These are phyloP conservation scores for Chaenogobius annularis DNA, from an alignment of 2,113 vertebrate genomes.

Conservation along the genomic window DNA sequence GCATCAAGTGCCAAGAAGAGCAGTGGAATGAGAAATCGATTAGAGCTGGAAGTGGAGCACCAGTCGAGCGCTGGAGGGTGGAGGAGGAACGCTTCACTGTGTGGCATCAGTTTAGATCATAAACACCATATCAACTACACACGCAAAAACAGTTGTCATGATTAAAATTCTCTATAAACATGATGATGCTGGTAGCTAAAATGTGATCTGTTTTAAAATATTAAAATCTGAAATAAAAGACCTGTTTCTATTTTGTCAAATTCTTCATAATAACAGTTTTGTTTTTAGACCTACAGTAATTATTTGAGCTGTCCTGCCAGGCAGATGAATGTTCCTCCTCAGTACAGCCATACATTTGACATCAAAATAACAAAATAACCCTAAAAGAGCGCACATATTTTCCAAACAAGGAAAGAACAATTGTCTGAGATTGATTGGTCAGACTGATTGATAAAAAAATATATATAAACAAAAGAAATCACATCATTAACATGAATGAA, in stretches of 20 bases:
- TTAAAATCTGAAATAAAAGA: background rate
- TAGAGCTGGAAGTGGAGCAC: slow-evolving; percentile 66
- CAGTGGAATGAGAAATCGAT: slow-evolving; percentile 49
- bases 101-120: slow-evolving; percentile 2
- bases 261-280: slow-evolving; percentile 1
- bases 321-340: slow-evolving; percentile 59
- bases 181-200: slow-evolving; percentile 7
- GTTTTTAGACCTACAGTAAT: background rate
- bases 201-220: background rate
- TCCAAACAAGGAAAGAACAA: slow-evolving; percentile 68
- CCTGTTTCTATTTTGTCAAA: background rate
- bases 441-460: slow-evolving; percentile 68
- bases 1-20: slow-evolving; percentile 60
- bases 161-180: background rate
- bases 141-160: slow-evolving; percentile 6
- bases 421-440: slow-evolving; percentile 51
- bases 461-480: slow-evolving; percentile 67
- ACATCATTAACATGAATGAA: slow-evolving; percentile 78
- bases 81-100: slow-evolving; percentile 55
- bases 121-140: background rate
- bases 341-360: slow-evolving; percentile 55
- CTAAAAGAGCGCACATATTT: slow-evolving; percentile 50
- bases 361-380: slow-evolving; percentile 31
- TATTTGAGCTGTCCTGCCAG: slow-evolving; percentile 22
- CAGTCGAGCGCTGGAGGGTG: slow-evolving; percentile 52